phyloP scores from a whole-genome alignment of 2,113 vertebrate species.

The Erpornis zantholeuca region DNA sequence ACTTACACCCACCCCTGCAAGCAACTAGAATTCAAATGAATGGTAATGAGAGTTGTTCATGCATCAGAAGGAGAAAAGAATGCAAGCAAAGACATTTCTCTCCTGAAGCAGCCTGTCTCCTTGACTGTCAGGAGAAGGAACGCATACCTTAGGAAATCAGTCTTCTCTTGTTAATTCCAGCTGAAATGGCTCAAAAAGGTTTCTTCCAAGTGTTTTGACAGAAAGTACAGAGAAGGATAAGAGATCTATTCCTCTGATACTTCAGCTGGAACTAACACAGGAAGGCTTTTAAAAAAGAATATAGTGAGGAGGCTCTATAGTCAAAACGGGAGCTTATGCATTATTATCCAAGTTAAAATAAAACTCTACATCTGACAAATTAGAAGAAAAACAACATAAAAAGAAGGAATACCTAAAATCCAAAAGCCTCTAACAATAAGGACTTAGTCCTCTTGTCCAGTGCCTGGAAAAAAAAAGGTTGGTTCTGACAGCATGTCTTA shows the following conservation, averaged over 20 bases:
- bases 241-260: slow-evolving; percentile 6
- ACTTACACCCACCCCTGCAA: slow-evolving; percentile 14
- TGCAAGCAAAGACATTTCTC: neutral
- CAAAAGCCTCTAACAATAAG: neutral
- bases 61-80: neutral
- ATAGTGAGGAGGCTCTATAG: neutral
- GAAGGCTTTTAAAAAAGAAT: neutral
- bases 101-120: slow-evolving; percentile 27
- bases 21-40: slow-evolving; percentile 11
- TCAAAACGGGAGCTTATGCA: neutral
- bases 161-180: slow-evolving; percentile 52
- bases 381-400: neutral
- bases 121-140: slow-evolving; percentile 28
- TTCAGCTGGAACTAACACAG: slow-evolving; percentile 8
- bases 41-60: neutral
- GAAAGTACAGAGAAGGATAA: neutral
- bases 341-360: neutral
- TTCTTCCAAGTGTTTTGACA: slow-evolving; percentile 50
- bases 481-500: neutral
- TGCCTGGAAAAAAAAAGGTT: neutral
- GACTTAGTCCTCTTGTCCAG: neutral
- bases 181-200: slow-evolving; percentile 33
- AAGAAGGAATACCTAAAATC: neutral
- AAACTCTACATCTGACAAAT: neutral
- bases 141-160: slow-evolving; percentile 5